Evolutionary conservation across 2,797 vertebrate genomes (phyloP), one percentile per base, ranked within the genome.

Genomic region (Paguma larvata): DNA sequence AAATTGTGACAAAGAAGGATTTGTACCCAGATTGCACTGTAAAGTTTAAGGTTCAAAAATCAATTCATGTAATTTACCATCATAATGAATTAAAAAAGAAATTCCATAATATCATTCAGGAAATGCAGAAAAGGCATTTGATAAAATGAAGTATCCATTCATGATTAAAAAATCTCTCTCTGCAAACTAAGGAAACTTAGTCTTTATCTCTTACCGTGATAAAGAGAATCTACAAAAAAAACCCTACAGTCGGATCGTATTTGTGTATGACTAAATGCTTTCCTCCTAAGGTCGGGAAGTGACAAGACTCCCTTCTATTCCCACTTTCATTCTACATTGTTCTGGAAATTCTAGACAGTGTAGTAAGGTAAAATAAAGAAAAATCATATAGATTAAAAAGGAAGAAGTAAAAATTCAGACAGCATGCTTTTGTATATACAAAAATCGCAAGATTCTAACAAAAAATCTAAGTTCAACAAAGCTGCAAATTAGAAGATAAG

Each of bases 321-420:
- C 12, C 30, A 62, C 51, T 79, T 85, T 79, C 25, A 70, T 70
- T 79, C 15, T 84, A 18, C 70, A 48, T 89, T 84, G 18, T 62
- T 30, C 27, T 92, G 63, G 21, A 89, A 77, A 25, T 92, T 77
- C 48, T 92, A 77, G 59, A 15, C 21, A 41, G n/a, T 48, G 25
- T 32, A 83, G 53, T 41, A 51, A 78, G n/a, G 21, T 77, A 88
- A 95, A 92, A 90, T 85, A 65, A 85, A 72, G 41, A 79, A 87
- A 63, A 62, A 41, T 51, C 59, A 73, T 56, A 32, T 16, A 83
- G 19, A 51, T 88, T 94, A 80, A 84, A 84, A 89, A 77, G 16
- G 44, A 88, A 87, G 34, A 91, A 80, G 30, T 80, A 80, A 85
- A 92, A 63, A 62, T 84, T 89, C 44, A 78, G 38, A 72, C 6